Conservation (phyloP, 2,888 invertebrate species). For the Brachynemurus nebulosus region DNA sequence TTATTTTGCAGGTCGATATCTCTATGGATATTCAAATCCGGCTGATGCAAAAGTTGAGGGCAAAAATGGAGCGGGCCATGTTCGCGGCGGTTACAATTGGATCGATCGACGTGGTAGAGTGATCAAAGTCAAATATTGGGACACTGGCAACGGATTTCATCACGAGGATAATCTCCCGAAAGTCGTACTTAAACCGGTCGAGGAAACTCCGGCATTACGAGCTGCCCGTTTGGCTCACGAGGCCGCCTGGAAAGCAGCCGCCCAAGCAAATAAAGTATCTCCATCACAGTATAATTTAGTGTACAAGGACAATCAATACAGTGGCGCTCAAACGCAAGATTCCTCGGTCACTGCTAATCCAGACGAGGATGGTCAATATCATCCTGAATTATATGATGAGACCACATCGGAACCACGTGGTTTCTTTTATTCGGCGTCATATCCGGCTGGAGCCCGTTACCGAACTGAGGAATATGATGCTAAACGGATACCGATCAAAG, state of each 20-base stretch:
- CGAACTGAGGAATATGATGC: constrained; percentile 1
- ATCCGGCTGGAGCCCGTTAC: constrained; percentile 39
- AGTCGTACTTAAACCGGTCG: constrained; percentile 43
- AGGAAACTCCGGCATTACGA: constrained; percentile 55
- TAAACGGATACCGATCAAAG: not conserved
- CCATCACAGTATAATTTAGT: constrained; percentile 13
- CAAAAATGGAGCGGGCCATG: constrained; percentile 51
- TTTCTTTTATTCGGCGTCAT: constrained; percentile 58
- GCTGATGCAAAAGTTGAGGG: constrained; percentile 61
- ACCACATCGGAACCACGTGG: constrained; percentile 42
- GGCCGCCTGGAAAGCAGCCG: constrained; percentile 52
- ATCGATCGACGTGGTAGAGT: constrained; percentile 42
- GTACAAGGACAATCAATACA: not conserved
- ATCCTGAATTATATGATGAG: constrained; percentile 19
- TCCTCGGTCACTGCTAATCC: not conserved
- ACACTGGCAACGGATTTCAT: constrained; percentile 63
- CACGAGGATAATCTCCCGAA: constrained; percentile 59
- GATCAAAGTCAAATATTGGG: constrained; percentile 57
- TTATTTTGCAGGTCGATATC: no score
- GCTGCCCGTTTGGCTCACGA: constrained; percentile 55
- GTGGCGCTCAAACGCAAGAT: not conserved
- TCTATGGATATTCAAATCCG: constrained; percentile 58
- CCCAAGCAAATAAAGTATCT: constrained; percentile 33
- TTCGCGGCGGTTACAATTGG: constrained; percentile 59
- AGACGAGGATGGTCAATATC: not conserved